Evolutionary conservation across 1,140 invertebrate genomes (phyloP).

Genomic region (Musca domestica): DNA sequence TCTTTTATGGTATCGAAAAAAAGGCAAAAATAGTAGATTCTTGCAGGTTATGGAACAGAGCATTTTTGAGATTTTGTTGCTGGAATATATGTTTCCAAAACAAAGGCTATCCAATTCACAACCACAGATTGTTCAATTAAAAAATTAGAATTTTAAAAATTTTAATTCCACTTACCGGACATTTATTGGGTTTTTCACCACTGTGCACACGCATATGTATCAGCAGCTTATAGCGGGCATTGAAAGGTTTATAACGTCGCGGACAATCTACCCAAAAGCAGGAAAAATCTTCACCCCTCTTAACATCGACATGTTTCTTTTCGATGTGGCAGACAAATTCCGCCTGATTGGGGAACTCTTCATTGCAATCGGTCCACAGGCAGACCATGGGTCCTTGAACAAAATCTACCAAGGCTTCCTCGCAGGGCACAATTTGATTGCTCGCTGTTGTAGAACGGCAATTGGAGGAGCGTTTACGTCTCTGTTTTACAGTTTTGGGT

Average conservation of each 20-base stretch:
- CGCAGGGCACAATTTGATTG: conserved; percentile 23
- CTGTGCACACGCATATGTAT: conserved; percentile 97
- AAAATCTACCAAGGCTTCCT: conserved; percentile 14
- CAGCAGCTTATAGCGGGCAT: conserved; percentile 92
- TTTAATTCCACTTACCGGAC: conserved; percentile 71
- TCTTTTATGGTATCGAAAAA: no score
- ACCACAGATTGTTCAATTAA: no score
- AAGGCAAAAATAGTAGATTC: no score
- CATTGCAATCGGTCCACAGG: conserved; percentile 83
- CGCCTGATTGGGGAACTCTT: conserved; percentile 73
- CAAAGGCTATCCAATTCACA: no score
- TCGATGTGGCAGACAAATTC: conserved; percentile 88
- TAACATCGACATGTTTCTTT: conserved; percentile 82
- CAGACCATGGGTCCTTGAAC: conserved; percentile 59
- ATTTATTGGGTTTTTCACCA: conserved; percentile 94
- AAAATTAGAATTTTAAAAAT: no score
- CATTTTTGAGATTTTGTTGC: no score
- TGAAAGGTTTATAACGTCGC: conserved; percentile 82
- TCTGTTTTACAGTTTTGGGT: conserved; percentile 13
- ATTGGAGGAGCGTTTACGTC: conserved; percentile 1
- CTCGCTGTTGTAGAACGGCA: neutral
- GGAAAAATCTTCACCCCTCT: conserved; percentile 83
- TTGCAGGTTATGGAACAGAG: no score
- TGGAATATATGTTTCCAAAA: no score
- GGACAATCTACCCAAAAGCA: conserved; percentile 91